Evolutionary conservation across 2,888 invertebrate genomes (phyloP).

Genomic region (Drosophila niveifrons): DNA sequence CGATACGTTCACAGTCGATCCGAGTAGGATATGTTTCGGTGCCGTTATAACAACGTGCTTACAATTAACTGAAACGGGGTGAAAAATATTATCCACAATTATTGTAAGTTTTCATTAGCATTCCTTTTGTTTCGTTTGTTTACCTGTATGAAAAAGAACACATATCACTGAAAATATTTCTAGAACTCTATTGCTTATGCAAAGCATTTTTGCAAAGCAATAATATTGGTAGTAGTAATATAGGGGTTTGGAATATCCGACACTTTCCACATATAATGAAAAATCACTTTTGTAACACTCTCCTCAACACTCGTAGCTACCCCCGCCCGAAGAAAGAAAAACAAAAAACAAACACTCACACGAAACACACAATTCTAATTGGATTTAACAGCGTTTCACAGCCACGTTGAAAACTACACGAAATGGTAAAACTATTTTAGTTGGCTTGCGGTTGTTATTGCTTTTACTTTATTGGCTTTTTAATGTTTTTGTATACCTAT

Average conservation of each 20-base stretch:
- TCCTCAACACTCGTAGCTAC: conserved; percentile 12
- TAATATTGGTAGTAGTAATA: conserved; percentile 1
- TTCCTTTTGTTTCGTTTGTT: not conserved
- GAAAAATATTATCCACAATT: not conserved
- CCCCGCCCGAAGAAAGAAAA: conserved; percentile 45
- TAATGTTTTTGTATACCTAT: conserved; percentile 34
- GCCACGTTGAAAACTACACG: conserved; percentile 19
- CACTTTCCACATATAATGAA: conserved; percentile 33
- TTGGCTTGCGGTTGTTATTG: conserved; percentile 29
- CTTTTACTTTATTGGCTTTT: conserved; percentile 11
- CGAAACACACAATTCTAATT: conserved; percentile 27
- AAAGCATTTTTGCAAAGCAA: conserved; percentile 53
- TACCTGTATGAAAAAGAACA: conserved; percentile 60
- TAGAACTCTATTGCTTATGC: conserved; percentile 17
- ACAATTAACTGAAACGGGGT: conserved; percentile 46
- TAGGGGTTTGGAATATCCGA: conserved; percentile 49
- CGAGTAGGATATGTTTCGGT: conserved; percentile 90
- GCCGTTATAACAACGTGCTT: conserved; percentile 87
- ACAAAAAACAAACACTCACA: conserved; percentile 36
- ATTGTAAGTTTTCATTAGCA: conserved; percentile 42
- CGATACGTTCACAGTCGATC: conserved; percentile 89
- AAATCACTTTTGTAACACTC: conserved; percentile 42
- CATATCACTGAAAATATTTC: conserved; percentile 45
- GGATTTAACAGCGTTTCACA: conserved; percentile 11
- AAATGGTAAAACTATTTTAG: conserved; percentile 24